Evolutionary conservation across 2,888 invertebrate genomes (phyloP).

Genomic region (Pterostichus madidus): DNA sequence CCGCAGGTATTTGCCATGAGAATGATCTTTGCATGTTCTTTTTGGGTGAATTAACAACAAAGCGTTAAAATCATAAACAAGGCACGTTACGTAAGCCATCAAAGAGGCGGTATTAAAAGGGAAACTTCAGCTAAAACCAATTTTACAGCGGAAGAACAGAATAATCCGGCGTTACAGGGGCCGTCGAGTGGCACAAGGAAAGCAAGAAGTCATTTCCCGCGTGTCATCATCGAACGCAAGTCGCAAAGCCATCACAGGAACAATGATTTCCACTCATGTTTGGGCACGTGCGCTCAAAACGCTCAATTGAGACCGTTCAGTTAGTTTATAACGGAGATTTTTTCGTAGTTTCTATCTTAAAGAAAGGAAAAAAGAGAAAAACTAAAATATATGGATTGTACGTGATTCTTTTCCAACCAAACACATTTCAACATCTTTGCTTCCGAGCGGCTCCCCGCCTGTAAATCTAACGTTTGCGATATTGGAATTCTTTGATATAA

Average conservation of each 20-base stretch:
- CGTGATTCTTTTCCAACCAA: constrained; percentile 62
- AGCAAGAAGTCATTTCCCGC: constrained; percentile 4
- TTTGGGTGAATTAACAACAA: constrained; percentile 32
- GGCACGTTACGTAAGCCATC: neutral
- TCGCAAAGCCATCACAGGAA: constrained; percentile 50
- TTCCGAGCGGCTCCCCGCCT: constrained; percentile 30
- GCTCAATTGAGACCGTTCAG: constrained; percentile 64
- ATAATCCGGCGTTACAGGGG: constrained; percentile 14
- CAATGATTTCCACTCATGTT: constrained; percentile 33
- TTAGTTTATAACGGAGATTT: constrained; percentile 66
- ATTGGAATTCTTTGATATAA: constrained; percentile 62
- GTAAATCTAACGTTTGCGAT: constrained; percentile 62
- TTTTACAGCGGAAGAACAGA: constrained; percentile 37
- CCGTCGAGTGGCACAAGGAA: neutral
- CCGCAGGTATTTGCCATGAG: neutral
- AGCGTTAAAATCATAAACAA: constrained; percentile 43
- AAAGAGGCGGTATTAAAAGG: constrained; percentile 27
- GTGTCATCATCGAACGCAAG: constrained; percentile 15
- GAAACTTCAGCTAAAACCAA: constrained; percentile 31
- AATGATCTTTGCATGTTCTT: constrained; percentile 21
- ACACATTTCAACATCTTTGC: constrained; percentile 65
- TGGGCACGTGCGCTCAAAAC: constrained; percentile 58
- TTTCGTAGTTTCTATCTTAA: constrained; percentile 64
- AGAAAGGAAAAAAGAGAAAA: constrained; percentile 47
- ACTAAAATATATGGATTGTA: constrained; percentile 65